A percentile compares a stretch with the other conserved stretches of the same genome.
These are phyloP conservation scores for Cremastobaeus sp. DNA, from an alignment of 2,888 invertebrate species.

Conservation along the genomic window DNA sequence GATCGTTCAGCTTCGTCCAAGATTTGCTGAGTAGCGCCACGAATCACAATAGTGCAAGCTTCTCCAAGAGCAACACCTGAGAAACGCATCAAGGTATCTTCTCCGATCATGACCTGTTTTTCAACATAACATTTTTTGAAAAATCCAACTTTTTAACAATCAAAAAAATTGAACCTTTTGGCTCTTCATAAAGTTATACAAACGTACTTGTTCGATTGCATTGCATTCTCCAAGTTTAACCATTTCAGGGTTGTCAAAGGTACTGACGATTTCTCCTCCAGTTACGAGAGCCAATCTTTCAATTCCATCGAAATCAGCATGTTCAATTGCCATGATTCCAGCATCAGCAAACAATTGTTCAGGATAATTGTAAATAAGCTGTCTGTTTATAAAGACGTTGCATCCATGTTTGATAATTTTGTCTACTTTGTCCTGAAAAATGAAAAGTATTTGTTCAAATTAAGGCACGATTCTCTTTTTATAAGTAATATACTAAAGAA, in stretches of 20 bases:
- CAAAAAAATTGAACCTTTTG: too few species aligned
- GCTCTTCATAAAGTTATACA: constrained; percentile 8
- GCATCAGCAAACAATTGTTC: constrained; percentile 99
- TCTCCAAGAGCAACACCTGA: constrained; percentile 96
- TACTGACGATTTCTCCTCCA: constrained; percentile 98
- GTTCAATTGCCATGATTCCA: constrained; percentile 99
- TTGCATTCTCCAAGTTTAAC: constrained; percentile 97
- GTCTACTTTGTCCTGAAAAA: constrained; percentile 90
- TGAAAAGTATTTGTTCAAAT: too few species aligned
- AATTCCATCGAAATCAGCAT: constrained; percentile 99
- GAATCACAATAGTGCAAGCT: constrained; percentile 97
- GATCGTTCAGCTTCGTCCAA: constrained; percentile 99
- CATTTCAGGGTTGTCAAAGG: constrained; percentile 95
- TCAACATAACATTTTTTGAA: neutral
- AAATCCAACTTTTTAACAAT: too few species aligned
- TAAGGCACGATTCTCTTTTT: too few species aligned
- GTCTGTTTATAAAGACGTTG: constrained; percentile 99
- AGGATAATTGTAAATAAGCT: constrained; percentile 99
- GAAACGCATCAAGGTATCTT: constrained; percentile 96
- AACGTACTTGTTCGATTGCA: constrained; percentile 91
- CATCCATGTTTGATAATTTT: constrained; percentile 96
- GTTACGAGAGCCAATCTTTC: constrained; percentile 98
- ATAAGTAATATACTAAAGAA: too few species aligned
- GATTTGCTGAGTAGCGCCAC: constrained; percentile 98
- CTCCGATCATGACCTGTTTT: constrained; percentile 93